Evolutionary conservation across 2,113 vertebrate species (phyloP), one percentile per base, ranked within the genome.

Genomic region (Gnathonemus longibarbis): DNA sequence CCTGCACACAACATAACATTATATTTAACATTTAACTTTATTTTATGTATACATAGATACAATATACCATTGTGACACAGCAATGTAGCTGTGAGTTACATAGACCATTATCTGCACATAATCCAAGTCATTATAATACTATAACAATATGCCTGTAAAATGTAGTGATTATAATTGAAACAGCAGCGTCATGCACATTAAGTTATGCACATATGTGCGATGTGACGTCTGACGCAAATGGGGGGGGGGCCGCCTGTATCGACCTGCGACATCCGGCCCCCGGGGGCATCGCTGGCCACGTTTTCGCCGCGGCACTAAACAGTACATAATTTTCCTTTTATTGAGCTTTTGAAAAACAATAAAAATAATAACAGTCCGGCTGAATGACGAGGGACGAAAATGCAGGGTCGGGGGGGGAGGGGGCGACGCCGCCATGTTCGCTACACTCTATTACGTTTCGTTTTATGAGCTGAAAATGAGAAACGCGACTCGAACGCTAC

Each of bases 381-480:
- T 77, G 58, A 87, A 89, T 90, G 58, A 50, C 48, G 88, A 86
- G 85, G 91, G 53, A 89, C 58, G 45, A 45, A 42, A 49, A 89
- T 17, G 77, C 86, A 90, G 89, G 90, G 91, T 31, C 89, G 90
- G 89, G 77, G n/a, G n/a, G n/a, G n/a, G n/a, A n/a, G 48, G 50
- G 84, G 49, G 31, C 48, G 80, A 13, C 24, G 46, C 15, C 50
- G 31, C 70, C 80, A 56, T 27, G 46, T 21, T 49, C 70, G 10
- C 70, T 58, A 9, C 89, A 62, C 66, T 83, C 52, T 35, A 66
- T 88, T 70, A 84, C 9, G 56, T 84, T 91, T 70, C 17, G 49
- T 90, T 88, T 93, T 91, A 91, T 88, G 62, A 90, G 88, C 85
- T 90, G 56, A 88, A 92, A 92, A 91, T 87, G 90, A 35, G 90